Base-by-base conservation (phyloP, 2,113 vertebrate species). In the Ptyas mucosa region DNA sequence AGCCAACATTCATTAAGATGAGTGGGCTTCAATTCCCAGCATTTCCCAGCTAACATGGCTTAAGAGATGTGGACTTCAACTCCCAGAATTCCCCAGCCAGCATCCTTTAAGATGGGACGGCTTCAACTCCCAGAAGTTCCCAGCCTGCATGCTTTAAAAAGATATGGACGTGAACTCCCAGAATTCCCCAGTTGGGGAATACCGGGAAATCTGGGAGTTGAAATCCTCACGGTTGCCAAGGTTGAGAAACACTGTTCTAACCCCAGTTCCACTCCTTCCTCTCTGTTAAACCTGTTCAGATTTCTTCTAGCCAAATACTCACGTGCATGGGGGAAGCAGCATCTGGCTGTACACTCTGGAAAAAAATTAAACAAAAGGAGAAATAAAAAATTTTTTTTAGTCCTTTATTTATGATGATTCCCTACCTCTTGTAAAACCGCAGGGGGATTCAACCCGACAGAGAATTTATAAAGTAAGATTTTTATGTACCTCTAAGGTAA, bases 281-380 rank as follows among this genome's bases (percentile, higher is more conserved):
- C n/a, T 9, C n/a, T 24, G 2, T 11, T 23, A 89, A 23, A 12
- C 34, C n/a, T 43, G 24, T 14, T 23, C 24, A 49, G 9, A 7
- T 23, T 61, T 21, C 26, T 58, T 20, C 10, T 11, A 8, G 55
- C 8, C 23, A 7, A 55, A 8, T 88, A 98, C 98, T 98, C 96
- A 99, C 98, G 1, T 99, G 98, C 98, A 99, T 99, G 51, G 98
- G 98, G 57, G 98, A 99, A 0, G 98, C 98, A 11, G 98, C 98
- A 90, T 99, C 98, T 5, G 98, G 98, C 94, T 99, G 98, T 21
- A 99, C 98, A 0, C 98, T 99, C 98, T 99, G 91, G 96, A 96
- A 54, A 97, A 97, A 8, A 55, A 18, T 1, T n/a, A 20, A 24
- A 1, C 0, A 8, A 20, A 8, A 20, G n/a, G 23, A 58, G 55